Evolutionary conservation across 92 coral and sea anemone species (phyloP).

Genomic region (Umimayanthus kanabou): DNA sequence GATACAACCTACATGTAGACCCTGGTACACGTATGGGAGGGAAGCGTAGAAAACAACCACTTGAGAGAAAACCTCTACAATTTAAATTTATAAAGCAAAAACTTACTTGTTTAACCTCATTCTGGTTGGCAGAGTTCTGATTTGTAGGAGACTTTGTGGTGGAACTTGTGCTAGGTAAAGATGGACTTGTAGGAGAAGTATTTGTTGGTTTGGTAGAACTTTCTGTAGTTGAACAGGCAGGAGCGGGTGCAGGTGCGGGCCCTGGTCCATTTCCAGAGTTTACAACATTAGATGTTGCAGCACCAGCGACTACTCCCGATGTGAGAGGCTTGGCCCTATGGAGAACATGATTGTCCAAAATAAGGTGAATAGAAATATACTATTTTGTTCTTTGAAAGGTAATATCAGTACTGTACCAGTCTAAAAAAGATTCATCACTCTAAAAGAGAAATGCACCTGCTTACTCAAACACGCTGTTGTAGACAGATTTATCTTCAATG

Average conservation of each 20-base stretch:
- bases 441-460: too few species aligned
- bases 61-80: too few species aligned
- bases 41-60: too few species aligned
- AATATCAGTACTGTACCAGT: too few species aligned
- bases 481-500: too few species aligned
- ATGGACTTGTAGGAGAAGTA: constrained; percentile 8
- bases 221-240: constrained; percentile 19
- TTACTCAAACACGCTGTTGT: too few species aligned
- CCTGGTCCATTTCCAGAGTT: constrained; percentile 19
- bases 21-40: too few species aligned
- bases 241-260: constrained; percentile 22
- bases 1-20: too few species aligned
- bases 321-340: constrained; percentile 37
- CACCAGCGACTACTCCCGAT: constrained; percentile 42
- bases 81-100: background rate
- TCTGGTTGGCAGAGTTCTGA: background rate
- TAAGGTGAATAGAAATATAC: background rate
- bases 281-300: constrained; percentile 7
- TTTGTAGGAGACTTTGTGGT: background rate
- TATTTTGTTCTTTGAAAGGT: too few species aligned
- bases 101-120: constrained; percentile 14
- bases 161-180: background rate
- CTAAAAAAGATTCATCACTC: too few species aligned
- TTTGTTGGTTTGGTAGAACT: constrained; percentile 11
- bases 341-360: background rate